A percentile compares a stretch with the other conserved stretches of the same genome.
Conservation (phyloP, 2,797 vertebrate species). For the Podarcis siculus region DNA sequence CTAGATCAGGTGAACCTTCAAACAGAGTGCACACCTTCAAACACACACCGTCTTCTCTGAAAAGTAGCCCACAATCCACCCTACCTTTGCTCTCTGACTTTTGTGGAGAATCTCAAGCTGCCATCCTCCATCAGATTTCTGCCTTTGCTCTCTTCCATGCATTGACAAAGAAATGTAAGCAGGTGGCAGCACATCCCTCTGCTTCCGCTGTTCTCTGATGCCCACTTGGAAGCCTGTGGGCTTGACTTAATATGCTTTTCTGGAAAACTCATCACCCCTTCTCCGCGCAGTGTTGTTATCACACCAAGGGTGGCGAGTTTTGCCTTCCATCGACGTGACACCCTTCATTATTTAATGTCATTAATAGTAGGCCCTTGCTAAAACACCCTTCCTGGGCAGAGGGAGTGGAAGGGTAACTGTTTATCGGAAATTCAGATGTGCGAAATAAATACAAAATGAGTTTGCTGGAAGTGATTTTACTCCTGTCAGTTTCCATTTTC, state of each 20-base stretch:
- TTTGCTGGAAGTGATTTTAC: conserved; percentile 26
- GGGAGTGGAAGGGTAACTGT: not conserved
- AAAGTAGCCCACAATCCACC: too few species aligned
- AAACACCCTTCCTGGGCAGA: conserved; percentile 1
- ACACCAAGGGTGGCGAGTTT: not conserved
- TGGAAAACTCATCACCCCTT: not conserved
- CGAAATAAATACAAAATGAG: conserved; percentile 25
- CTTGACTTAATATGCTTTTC: not conserved
- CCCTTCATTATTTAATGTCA: conserved; percentile 23
- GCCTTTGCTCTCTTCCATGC: not conserved
- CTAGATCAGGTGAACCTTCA: too few species aligned
- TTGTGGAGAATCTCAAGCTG: not conserved
- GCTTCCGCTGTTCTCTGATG: not conserved
- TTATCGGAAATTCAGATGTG: conserved; percentile 27
- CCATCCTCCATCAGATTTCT: not conserved
- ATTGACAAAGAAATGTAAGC: not conserved
- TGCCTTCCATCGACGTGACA: not conserved
- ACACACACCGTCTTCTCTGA: too few species aligned
- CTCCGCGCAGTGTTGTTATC: not conserved
- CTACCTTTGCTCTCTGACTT: not conserved
- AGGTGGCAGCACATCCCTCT: not conserved
- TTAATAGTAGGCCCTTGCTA: conserved; percentile 3
- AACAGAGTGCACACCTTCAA: too few species aligned
- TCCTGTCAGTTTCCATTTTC: not conserved
- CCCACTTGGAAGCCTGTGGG: not conserved